Conservation (phyloP, 2,113 vertebrate genomes). For the Etheostoma spectabile region DNA sequence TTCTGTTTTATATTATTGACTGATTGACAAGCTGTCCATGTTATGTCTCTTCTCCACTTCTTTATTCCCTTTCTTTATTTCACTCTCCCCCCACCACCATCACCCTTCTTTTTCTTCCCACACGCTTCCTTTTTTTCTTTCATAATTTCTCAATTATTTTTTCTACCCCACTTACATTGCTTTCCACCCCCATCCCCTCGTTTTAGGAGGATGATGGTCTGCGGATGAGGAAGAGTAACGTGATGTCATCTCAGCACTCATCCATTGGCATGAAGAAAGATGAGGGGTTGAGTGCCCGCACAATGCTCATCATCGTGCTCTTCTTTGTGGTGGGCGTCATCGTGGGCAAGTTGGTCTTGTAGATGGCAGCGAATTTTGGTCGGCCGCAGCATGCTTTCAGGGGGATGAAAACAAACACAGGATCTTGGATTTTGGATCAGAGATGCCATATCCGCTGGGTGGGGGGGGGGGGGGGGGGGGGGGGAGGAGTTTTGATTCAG, state of each 20-base stretch:
- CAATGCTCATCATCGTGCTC: slow-evolving; percentile 91
- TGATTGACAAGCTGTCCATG: slow-evolving; percentile 38
- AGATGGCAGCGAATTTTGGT: slow-evolving; percentile 75
- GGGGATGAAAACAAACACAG: slow-evolving; percentile 73
- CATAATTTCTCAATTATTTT: slow-evolving; percentile 8
- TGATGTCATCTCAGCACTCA: slow-evolving; percentile 88
- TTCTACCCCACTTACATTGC: background rate
- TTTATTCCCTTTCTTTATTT: slow-evolving; percentile 10
- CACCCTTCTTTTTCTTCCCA: slow-evolving; percentile 18
- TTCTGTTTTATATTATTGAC: slow-evolving; percentile 47
- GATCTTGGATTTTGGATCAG: slow-evolving; percentile 85
- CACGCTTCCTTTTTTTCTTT: background rate
- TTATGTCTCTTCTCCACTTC: slow-evolving; percentile 2
- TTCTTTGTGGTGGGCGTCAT: slow-evolving; percentile 97
- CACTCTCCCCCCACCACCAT: background rate
- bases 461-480: slow-evolving; percentile 58
- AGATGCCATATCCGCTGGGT: slow-evolving; percentile 85
- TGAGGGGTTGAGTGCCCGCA: slow-evolving; percentile 90
- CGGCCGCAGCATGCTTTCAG: slow-evolving; percentile 85
- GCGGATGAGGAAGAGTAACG: slow-evolving; percentile 91
- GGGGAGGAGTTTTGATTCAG: slow-evolving; percentile 87
- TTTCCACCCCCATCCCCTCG: background rate
- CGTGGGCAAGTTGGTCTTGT: slow-evolving; percentile 97
- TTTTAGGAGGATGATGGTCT: slow-evolving; percentile 94
- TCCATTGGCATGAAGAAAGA: slow-evolving; percentile 87